phyloP scores from a whole-genome alignment of 2,888 invertebrate genomes.

The Melinopterus prodromus region DNA sequence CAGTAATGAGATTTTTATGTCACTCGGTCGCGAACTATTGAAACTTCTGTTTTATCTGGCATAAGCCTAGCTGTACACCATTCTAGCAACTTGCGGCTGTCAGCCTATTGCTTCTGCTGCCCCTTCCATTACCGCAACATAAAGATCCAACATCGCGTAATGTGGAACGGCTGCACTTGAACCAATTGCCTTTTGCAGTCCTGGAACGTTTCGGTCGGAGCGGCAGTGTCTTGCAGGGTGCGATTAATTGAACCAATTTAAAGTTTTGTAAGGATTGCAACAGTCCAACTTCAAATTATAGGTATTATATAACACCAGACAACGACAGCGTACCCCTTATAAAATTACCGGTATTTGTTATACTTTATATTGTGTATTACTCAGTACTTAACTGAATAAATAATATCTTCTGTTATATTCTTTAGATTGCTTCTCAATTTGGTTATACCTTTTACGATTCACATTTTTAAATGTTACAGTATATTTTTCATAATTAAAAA shows the following conservation, averaged over 20 bases:
- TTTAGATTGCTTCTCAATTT: too few species aligned
- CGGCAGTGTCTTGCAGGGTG: neutral
- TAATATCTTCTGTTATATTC: too few species aligned
- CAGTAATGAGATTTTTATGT: neutral
- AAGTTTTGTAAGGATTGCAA: neutral
- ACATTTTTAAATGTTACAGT: too few species aligned
- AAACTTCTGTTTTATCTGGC: neutral
- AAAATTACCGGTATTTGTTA: too few species aligned
- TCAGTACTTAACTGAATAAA: too few species aligned
- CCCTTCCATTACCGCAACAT: neutral
- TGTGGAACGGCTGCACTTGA: neutral
- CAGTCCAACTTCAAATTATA: too few species aligned
- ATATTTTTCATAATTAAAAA: too few species aligned
- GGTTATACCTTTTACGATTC: too few species aligned
- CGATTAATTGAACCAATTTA: neutral
- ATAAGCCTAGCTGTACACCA: neutral
- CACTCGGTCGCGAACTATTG: neutral
- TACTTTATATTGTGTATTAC: too few species aligned
- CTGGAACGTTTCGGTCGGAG: neutral
- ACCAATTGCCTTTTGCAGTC: neutral
- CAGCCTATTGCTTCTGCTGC: neutral
- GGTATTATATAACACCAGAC: too few species aligned
- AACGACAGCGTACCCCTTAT: too few species aligned
- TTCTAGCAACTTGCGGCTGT: neutral
- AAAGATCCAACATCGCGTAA: neutral